A percentile compares a stretch with the other conserved stretches of the same genome.
Conservation (phyloP, 2,888 invertebrate genomes). For the Phortica okadai region DNA sequence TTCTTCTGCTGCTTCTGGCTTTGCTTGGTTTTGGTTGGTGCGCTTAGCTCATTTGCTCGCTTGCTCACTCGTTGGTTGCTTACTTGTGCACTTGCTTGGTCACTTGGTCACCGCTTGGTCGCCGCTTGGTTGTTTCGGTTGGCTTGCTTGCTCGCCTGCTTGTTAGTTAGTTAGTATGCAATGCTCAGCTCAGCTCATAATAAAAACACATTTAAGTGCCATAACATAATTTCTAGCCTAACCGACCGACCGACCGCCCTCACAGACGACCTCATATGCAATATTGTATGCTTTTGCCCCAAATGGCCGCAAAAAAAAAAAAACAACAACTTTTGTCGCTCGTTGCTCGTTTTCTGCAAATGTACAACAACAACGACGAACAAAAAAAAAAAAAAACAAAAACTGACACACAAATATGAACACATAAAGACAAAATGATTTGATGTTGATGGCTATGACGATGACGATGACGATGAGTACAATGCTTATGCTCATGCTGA, state of each 20-base stretch:
- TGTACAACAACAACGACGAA: not conserved
- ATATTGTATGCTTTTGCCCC: not conserved
- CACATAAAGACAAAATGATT: not conserved
- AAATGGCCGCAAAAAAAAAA: not conserved
- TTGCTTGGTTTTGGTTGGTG: not conserved
- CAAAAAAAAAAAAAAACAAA: not conserved
- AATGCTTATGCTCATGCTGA: not conserved
- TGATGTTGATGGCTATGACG: not conserved
- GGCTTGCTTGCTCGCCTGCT: not conserved
- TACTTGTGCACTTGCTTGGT: not conserved
- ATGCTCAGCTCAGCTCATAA: conserved; percentile 12
- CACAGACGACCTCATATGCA: not conserved
- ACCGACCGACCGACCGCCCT: not conserved
- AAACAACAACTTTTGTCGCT: not conserved
- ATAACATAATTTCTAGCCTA: conserved; percentile 26
- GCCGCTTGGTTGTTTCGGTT: not conserved
- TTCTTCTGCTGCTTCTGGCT: not conserved
- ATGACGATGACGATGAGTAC: not conserved
- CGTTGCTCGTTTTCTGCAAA: not conserved
- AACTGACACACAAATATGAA: not conserved
- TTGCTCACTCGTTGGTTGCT: not conserved
- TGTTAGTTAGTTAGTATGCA: conserved; percentile 20
- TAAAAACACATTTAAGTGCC: conserved; percentile 32
- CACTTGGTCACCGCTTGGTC: not conserved
- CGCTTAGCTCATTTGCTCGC: conserved; percentile 5